Conservation (phyloP, 53 echinoderm and acorn worm species). For the Crossaster papposus region DNA sequence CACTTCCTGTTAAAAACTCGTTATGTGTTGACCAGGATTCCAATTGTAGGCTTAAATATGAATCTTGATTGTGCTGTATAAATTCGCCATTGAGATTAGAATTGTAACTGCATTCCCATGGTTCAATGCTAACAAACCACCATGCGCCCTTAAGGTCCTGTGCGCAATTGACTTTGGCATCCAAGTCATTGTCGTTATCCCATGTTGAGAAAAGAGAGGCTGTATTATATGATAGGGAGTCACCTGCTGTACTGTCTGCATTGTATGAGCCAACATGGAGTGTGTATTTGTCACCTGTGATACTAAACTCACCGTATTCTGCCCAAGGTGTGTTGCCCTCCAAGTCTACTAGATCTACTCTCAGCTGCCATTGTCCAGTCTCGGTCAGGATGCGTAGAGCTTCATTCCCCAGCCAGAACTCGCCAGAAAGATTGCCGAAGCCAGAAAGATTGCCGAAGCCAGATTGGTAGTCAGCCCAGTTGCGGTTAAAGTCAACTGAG, state of each 20-base stretch:
- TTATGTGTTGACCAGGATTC: not conserved
- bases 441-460: too few relatives aligned
- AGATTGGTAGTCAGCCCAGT: constrained; percentile 35
- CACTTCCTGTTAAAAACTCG: not conserved
- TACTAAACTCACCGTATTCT: not conserved
- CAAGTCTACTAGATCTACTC: constrained; percentile 9
- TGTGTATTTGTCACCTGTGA: constrained; percentile 13
- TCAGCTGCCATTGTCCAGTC: constrained; percentile 17
- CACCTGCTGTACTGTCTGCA: not conserved
- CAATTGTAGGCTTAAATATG: not conserved
- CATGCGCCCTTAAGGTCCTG: not conserved
- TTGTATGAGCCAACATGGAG: constrained; percentile 10
- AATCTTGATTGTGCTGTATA: too few relatives aligned
- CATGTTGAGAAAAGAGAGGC: constrained; percentile 19
- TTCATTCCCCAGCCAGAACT: constrained; percentile 41
- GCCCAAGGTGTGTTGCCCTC: not conserved
- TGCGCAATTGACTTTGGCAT: not conserved
- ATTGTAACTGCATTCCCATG: too few relatives aligned
- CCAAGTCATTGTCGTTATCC: not conserved
- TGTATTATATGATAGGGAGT: too few relatives aligned
- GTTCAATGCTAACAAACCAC: constrained; percentile 8
- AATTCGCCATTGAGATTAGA: constrained; percentile 37
- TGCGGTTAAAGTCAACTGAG: constrained; percentile 27
- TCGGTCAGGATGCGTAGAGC: constrained; percentile 17
- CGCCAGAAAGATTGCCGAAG: constrained; percentile 34